Evolutionary conservation across 2,797 vertebrate genomes (phyloP), one percentile per base, ranked within the genome.

Genomic region (Arrhamphus sclerolepis): DNA sequence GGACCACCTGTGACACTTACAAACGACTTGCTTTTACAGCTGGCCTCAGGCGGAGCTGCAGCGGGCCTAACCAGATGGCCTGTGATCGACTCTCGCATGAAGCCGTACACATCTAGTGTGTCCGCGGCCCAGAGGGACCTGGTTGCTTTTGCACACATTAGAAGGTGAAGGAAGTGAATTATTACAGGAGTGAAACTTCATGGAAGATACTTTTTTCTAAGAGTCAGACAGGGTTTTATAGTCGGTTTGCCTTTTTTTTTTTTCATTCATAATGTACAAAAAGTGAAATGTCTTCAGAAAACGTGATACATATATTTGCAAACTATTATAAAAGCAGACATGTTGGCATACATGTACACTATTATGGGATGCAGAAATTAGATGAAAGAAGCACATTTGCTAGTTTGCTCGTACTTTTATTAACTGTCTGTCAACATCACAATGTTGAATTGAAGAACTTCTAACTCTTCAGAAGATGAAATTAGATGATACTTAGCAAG

Each of bases 1-100:
- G 82, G 87, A 88, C 76, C 86, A 84, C 81, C 82, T 78, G 74
- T 68, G 81, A 87, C 89, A 85, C 78, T 78, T 89, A 91, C 74
- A 89, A 90, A 91, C 85, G 85, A 79, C 76, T 89, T 66, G 83
- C 85, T 83, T 77, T 81, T 74, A 62, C 72, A 70, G 79, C 74
- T 81, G 60, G 78, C 86, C 87, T 70, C 31, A 5, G 80, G 88
- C 80, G 5, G 72, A 61, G 78, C 78, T 62, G 76, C 62, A 72
- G 66, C 78, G 28, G 70, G 65, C 42, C 83, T 70, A 69, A 77
- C 83, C 89, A 89, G 85, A 87, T 90, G 89, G 88, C 80, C 80
- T 77, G 76, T 82, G 83, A 90, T 87, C 75, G 62, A 87, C 81
- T 88, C 72, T 70, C 68, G 11, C 34, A 60, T 53, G 76, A 77